Evolutionary conservation across 2,888 invertebrate species (phyloP).

Genomic region (Caenorhabditis sulstoni): DNA sequence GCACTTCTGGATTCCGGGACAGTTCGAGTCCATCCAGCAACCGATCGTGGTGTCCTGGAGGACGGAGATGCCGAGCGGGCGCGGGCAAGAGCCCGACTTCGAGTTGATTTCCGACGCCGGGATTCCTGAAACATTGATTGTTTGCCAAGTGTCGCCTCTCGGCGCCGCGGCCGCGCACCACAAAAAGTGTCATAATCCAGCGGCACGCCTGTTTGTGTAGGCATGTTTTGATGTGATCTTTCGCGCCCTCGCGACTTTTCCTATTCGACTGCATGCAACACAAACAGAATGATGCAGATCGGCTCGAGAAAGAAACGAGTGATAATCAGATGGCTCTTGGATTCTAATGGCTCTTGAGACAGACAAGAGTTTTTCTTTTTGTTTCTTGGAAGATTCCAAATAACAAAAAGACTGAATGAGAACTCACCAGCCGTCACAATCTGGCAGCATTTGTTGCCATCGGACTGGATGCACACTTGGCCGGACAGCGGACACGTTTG

Average conservation of each 20-base stretch:
- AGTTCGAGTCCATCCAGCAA: conserved; percentile 79
- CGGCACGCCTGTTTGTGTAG: conserved; percentile 42
- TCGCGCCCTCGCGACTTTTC: conserved; percentile 15
- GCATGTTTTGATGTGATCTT: conserved; percentile 42
- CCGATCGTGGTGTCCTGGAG: conserved; percentile 76
- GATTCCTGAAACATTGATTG: conserved; percentile 70
- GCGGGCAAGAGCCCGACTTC: conserved; percentile 77
- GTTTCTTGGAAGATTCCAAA: not conserved
- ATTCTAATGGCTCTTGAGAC: not conserved
- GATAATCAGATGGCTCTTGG: not conserved
- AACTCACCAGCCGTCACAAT: conserved; percentile 72
- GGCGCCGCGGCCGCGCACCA: not conserved
- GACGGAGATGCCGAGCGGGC: conserved; percentile 76
- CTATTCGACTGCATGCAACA: conserved; percentile 31
- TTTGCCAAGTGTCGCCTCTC: conserved; percentile 3
- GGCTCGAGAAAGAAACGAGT: not conserved
- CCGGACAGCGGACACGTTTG: conserved; percentile 77
- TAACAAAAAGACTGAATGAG: not conserved
- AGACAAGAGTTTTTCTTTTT: not conserved
- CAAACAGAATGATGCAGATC: conserved; percentile 12
- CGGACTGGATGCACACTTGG: conserved; percentile 77
- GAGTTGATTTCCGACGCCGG: conserved; percentile 79
- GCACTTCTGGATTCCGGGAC: conserved; percentile 80
- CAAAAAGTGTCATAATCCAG: conserved; percentile 49
- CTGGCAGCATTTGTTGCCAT: conserved; percentile 78